These are phyloP conservation scores for Lytechinus variegatus DNA, from an alignment of 35 echinoderm and acorn worm genomes.

Conservation along the genomic window DNA sequence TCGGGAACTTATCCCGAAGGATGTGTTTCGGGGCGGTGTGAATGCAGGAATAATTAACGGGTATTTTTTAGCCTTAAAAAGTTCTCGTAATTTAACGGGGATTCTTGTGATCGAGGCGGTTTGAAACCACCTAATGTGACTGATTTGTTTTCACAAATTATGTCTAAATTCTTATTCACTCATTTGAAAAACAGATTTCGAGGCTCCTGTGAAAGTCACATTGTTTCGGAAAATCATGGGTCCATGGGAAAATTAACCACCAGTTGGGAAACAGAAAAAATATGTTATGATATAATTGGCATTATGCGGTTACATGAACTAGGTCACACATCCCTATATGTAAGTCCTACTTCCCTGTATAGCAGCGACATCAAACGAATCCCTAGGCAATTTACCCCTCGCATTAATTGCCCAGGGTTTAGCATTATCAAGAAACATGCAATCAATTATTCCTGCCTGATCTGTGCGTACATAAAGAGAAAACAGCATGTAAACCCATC, in stretches of 20 bases:
- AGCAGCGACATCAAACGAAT: not conserved
- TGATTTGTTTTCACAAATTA: not conserved
- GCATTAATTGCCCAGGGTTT: not conserved
- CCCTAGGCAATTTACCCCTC: not conserved
- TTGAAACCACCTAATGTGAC: too few relatives aligned
- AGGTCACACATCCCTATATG: not conserved
- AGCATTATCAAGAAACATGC: not conserved
- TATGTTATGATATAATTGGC: not conserved
- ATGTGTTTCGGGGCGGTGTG: too few relatives aligned
- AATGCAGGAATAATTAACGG: too few relatives aligned
- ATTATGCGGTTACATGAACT: not conserved
- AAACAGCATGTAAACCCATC: not conserved
- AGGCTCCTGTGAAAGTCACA: constrained; percentile 3
- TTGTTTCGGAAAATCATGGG: not conserved
- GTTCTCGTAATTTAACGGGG: too few relatives aligned
- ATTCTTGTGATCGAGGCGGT: too few relatives aligned
- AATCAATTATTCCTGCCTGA: not conserved
- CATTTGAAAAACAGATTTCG: not conserved
- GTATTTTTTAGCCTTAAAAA: too few relatives aligned
- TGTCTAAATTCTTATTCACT: not conserved
- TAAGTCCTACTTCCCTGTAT: not conserved
- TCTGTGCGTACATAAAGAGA: not conserved
- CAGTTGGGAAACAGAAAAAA: not conserved
- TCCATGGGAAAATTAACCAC: not conserved
- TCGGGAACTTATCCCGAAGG: too few relatives aligned